phyloP scores from a whole-genome alignment of 2,797 vertebrate species.

The Apodemus agrarius region DNA sequence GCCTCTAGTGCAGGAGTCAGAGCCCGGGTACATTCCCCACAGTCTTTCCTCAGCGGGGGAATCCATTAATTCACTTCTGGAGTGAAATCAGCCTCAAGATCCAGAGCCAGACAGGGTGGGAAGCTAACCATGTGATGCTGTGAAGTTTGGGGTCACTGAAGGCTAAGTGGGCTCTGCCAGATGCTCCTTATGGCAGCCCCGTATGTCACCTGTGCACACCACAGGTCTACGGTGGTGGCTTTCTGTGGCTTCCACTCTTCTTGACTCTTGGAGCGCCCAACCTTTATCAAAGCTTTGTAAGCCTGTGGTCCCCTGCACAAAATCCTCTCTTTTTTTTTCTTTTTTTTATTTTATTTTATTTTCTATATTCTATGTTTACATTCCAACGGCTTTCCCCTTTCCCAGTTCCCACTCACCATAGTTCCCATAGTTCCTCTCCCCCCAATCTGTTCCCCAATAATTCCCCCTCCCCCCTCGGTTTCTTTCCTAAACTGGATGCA shows the following conservation, averaged over 20 bases:
- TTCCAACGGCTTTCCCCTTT: no score
- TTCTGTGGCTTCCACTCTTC: background rate
- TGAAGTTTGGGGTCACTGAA: background rate
- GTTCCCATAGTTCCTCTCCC: no score
- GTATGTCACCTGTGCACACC: rapidly evolving
- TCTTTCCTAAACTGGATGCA: no score
- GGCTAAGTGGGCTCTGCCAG: rapidly evolving
- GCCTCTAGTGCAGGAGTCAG: background rate
- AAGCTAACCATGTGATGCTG: rapidly evolving
- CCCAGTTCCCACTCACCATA: no score
- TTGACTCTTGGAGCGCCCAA: background rate
- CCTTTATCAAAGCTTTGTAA: no score
- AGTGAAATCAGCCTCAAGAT: background rate
- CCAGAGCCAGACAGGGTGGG: background rate
- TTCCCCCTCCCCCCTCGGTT: no score
- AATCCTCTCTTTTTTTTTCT: no score
- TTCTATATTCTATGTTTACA: no score
- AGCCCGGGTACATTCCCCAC: background rate
- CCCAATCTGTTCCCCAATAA: no score
- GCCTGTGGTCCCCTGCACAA: background rate
- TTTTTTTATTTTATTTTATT: no score
- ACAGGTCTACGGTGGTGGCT: rapidly evolving
- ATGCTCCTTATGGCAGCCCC: background rate
- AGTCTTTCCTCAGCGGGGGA: background rate
- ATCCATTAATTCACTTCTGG: background rate